Percentiles rank a stretch among this genome's conserved stretches.
Evolutionary conservation across 2,113 vertebrate species (phyloP).

Genomic region (Atractosteus spatula): DNA sequence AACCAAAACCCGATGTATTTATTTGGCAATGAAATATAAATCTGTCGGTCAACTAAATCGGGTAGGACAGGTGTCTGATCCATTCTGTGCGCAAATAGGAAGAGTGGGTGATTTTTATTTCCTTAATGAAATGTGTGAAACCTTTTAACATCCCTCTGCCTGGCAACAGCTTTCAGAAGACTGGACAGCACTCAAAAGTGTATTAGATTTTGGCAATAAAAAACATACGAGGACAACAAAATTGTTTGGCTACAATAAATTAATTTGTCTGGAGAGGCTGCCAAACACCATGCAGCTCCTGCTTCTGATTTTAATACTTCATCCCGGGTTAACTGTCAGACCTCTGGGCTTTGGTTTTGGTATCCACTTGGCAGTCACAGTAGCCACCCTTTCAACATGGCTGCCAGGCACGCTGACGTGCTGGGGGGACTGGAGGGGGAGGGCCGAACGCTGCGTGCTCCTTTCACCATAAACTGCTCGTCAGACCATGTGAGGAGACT

Average conservation of each 20-base stretch:
- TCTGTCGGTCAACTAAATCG: no score
- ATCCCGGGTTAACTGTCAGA: constrained; percentile 22
- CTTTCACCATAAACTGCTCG: constrained; percentile 13
- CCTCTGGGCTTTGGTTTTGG: constrained; percentile 15
- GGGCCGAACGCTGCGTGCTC: constrained; percentile 12
- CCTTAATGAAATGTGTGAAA: background rate
- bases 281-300: constrained; percentile 14
- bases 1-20: no score
- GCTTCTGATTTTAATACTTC: constrained; percentile 11
- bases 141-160: background rate
- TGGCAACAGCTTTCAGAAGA: constrained; percentile 9
- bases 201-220: constrained; percentile 21
- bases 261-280: constrained; percentile 20
- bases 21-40: no score
- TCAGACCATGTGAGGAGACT: constrained; percentile 21
- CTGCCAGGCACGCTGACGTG: constrained; percentile 26
- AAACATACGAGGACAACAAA: constrained; percentile 8
- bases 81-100: no score
- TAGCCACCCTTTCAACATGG: constrained; percentile 2
- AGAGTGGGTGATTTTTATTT: background rate
- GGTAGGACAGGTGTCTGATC: no score
- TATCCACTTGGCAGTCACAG: constrained; percentile 7
- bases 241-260: constrained; percentile 15
- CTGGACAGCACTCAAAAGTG: constrained; percentile 22
- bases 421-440: background rate